These are phyloP conservation scores for Phthorimaea operculella DNA, from an alignment of 1,140 invertebrate species.

Conservation along the genomic window DNA sequence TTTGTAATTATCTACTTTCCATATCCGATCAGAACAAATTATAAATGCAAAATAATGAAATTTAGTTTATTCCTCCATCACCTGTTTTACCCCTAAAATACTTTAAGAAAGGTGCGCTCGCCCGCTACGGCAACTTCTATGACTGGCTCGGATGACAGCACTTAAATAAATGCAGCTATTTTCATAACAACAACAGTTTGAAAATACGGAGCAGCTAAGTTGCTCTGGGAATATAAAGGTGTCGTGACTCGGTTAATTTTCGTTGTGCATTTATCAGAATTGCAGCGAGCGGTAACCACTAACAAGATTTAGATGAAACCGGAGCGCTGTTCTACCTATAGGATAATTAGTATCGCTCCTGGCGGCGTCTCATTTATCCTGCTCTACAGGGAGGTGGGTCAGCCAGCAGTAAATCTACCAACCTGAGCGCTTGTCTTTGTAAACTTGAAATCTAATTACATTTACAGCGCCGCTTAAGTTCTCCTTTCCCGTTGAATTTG, in stretches of 20 bases:
- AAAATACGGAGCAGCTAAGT: conserved; percentile 1
- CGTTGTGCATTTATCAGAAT: conserved; percentile 36
- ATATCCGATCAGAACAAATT: too few species aligned
- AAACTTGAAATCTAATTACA: conserved; percentile 66
- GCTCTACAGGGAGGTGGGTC: conserved; percentile 55
- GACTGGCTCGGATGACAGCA: conserved; percentile 4
- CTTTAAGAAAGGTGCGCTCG: not conserved
- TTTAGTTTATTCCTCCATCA: not conserved
- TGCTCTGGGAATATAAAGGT: not conserved
- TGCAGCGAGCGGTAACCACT: conserved; percentile 34
- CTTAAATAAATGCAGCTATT: conserved; percentile 4
- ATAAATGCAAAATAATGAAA: not conserved
- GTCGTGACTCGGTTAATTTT: conserved; percentile 15
- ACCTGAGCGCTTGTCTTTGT: conserved; percentile 61
- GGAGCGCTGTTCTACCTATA: conserved; percentile 49
- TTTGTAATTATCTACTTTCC: too few species aligned
- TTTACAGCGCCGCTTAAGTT: conserved; percentile 60
- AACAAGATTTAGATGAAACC: conserved; percentile 52
- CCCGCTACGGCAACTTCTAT: not conserved
- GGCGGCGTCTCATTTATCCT: conserved; percentile 61
- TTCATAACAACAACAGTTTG: conserved; percentile 2
- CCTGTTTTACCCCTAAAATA: not conserved
- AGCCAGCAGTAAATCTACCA: conserved; percentile 60
- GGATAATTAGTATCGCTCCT: conserved; percentile 66
- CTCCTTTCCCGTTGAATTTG: conserved; percentile 53